These are phyloP conservation scores for Chiloscyllium punctatum DNA, from an alignment of 2,797 vertebrate genomes.

Conservation along the genomic window DNA sequence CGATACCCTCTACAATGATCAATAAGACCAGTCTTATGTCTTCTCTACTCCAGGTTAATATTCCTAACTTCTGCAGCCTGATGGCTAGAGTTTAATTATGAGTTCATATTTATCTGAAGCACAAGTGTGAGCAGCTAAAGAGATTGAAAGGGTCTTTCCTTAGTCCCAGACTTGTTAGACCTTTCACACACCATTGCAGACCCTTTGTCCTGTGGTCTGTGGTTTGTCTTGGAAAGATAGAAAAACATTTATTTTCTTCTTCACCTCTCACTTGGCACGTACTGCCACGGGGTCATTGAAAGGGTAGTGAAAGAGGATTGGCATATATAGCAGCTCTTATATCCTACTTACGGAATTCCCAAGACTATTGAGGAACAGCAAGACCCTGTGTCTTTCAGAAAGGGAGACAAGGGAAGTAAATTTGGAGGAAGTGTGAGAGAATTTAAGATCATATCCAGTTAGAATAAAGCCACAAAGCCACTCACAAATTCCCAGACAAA, in stretches of 20 bases:
- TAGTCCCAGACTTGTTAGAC: background rate
- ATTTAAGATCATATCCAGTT: conserved; percentile 10
- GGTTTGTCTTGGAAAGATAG: background rate
- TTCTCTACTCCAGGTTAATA: background rate
- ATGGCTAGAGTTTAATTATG: background rate
- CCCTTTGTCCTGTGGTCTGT: background rate
- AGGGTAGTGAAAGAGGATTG: background rate
- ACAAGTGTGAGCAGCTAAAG: background rate
- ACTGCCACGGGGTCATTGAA: background rate
- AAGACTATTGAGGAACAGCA: background rate
- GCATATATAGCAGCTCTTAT: background rate
- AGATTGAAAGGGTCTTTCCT: too few relatives aligned
- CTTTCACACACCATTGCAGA: background rate
- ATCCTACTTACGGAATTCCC: background rate
- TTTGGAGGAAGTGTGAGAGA: background rate
- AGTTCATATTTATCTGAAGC: background rate
- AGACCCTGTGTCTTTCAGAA: background rate
- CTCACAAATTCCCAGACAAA: background rate
- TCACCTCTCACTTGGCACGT: background rate
- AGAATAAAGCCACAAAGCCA: background rate
- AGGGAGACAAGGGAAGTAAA: background rate
- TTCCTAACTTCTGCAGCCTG: background rate
- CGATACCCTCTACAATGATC: background rate
- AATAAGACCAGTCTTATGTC: background rate
- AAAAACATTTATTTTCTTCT: background rate